Conservation (phyloP, 2,888 invertebrate genomes). For the Gibbula magus region DNA sequence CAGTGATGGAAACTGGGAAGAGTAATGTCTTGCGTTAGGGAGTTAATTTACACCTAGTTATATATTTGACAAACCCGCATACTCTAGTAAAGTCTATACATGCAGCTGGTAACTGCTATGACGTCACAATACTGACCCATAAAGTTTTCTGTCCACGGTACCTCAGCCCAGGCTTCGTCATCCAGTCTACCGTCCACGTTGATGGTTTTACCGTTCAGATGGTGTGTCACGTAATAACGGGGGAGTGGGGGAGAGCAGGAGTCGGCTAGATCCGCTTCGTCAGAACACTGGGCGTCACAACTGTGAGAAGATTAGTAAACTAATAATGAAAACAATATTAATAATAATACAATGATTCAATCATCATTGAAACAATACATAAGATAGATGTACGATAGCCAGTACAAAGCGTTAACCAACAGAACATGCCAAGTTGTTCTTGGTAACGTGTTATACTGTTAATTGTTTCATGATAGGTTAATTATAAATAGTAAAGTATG, state of each 20-base stretch:
- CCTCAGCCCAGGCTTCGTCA: constrained; percentile 37
- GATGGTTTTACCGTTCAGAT: constrained; percentile 29
- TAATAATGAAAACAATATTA: not conserved
- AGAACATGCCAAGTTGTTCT: too few species aligned
- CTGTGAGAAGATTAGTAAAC: not conserved
- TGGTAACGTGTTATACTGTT: too few species aligned
- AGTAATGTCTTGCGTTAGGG: too few species aligned
- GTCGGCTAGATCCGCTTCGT: constrained; percentile 1
- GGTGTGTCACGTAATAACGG: constrained; percentile 37
- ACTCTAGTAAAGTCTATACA: too few species aligned
- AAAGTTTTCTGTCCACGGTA: constrained; percentile 41
- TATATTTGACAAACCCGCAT: too few species aligned
- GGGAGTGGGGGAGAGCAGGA: constrained; percentile 31
- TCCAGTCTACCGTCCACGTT: constrained; percentile 36
- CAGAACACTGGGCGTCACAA: constrained; percentile 1
- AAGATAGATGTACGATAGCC: not conserved
- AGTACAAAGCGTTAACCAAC: too few species aligned
- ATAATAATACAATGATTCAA: not conserved
- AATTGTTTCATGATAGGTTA: too few species aligned
- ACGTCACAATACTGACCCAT: constrained; percentile 23
- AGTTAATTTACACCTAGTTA: too few species aligned
- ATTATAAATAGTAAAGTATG: too few species aligned
- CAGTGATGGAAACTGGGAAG: too few species aligned
- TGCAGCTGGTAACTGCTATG: too few species aligned
- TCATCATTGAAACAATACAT: not conserved